Conservation (phyloP, 1,140 invertebrate species). For the Drosophila bocqueti region DNA sequence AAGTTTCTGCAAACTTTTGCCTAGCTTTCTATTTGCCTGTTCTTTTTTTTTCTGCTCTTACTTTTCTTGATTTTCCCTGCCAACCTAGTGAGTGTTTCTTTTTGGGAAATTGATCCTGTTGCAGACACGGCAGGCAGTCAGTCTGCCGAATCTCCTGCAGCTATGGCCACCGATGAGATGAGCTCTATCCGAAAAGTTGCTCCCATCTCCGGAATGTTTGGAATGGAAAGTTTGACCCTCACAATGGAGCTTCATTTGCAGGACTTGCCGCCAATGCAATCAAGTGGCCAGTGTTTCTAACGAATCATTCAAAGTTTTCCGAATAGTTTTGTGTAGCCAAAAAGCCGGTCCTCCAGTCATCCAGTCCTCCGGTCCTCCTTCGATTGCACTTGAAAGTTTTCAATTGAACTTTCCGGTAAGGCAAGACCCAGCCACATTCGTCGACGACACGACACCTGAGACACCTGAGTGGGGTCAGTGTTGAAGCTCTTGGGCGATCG, state of each 20-base stretch:
- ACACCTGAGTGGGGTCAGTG: slow-evolving; percentile 39
- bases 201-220: background rate
- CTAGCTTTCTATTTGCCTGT: background rate
- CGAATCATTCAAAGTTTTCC: slow-evolving; percentile 60
- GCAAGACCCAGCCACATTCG: background rate
- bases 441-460: slow-evolving; percentile 18
- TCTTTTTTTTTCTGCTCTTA: background rate
- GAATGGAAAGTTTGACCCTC: slow-evolving; percentile 24
- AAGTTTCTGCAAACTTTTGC: slow-evolving; percentile 33
- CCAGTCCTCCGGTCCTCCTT: slow-evolving; percentile 1
- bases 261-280: slow-evolving; percentile 5
- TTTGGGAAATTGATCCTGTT: slow-evolving; percentile 35
- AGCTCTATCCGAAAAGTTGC: slow-evolving; percentile 33
- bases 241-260: slow-evolving; percentile 49
- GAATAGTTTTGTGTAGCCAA: slow-evolving; percentile 31
- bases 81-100: background rate
- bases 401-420: slow-evolving; percentile 53
- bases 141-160: slow-evolving; percentile 5
- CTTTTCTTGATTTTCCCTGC: background rate
- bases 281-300: slow-evolving; percentile 53
- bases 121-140: background rate
- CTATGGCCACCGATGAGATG: slow-evolving; percentile 24
- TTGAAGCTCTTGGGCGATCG: slow-evolving; percentile 22
- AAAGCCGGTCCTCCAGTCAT: background rate
- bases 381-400: slow-evolving; percentile 73